Conservation (phyloP, 2,113 vertebrate genomes). For the Porphyrio hochstetteri region DNA sequence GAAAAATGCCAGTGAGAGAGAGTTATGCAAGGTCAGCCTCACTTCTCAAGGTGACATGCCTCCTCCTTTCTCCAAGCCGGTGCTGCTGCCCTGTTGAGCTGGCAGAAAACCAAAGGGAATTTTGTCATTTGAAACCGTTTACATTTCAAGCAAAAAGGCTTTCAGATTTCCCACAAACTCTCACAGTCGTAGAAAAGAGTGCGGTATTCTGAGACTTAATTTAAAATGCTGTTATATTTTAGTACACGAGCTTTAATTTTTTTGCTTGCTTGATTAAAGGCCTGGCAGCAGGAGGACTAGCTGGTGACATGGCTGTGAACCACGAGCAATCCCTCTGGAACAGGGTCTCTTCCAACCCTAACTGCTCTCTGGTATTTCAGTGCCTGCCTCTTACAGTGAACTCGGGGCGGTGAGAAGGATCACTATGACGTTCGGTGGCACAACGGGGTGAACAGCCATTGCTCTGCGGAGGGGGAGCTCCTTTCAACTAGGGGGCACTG, state of each 20-base stretch:
- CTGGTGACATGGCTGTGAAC: neutral
- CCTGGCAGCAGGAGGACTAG: neutral
- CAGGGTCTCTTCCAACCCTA: neutral
- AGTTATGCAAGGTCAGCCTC: neutral
- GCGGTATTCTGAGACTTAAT: neutral
- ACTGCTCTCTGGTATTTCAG: neutral
- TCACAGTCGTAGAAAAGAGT: neutral
- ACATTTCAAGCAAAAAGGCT: neutral
- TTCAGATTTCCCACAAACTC: neutral
- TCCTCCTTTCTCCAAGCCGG: neutral
- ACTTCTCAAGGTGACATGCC: neutral
- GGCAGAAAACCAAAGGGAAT: neutral
- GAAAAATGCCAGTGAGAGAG: neutral
- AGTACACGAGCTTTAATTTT: neutral
- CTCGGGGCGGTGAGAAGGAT: neutral
- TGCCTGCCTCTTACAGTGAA: neutral
- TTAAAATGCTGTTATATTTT: neutral
- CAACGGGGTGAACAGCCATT: neutral
- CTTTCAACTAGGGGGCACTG: neutral
- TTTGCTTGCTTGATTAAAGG: neutral
- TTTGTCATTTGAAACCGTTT: neutral
- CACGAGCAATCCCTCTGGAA: neutral
- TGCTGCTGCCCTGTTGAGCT: neutral
- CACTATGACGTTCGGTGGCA: accelerated
- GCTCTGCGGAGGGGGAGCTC: neutral